Conservation (phyloP, 2,888 invertebrate genomes). For the Calliopum simillimum region DNA sequence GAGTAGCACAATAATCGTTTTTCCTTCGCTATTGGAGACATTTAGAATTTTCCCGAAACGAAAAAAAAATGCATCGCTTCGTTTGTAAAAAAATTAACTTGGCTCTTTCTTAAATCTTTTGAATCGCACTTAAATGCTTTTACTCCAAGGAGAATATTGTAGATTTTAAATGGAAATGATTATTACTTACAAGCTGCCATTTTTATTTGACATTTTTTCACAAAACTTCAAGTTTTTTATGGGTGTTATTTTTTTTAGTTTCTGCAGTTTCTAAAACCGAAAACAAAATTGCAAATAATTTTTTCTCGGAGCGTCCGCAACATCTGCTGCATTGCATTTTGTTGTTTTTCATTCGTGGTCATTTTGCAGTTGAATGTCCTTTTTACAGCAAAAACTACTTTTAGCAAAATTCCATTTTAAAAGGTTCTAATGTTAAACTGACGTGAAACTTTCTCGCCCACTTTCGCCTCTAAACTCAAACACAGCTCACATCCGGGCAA, state of each 20-base stretch:
- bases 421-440: conserved; percentile 40
- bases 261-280: background rate
- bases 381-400: conserved; percentile 42
- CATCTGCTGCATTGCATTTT: conserved; percentile 14
- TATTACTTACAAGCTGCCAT: background rate
- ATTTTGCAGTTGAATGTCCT: conserved; percentile 42
- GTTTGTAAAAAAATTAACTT: too few relatives aligned
- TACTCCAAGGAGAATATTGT: too few relatives aligned
- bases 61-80: too few relatives aligned
- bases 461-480: conserved; percentile 2
- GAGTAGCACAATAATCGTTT: too few relatives aligned
- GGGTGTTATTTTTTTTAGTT: background rate
- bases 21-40: too few relatives aligned
- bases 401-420: conserved; percentile 38
- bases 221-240: background rate
- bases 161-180: too few relatives aligned
- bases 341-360: background rate
- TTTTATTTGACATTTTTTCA: background rate
- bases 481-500: background rate
- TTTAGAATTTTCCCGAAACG: too few relatives aligned
- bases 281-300: conserved; percentile 12
- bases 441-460: conserved; percentile 11
- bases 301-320: background rate
- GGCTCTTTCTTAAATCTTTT: too few relatives aligned
- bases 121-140: too few relatives aligned